A percentile compares a stretch with the other conserved stretches of the same genome.
These are phyloP conservation scores for Diploptera punctata DNA, from an alignment of 2,888 invertebrate genomes.

Conservation along the genomic window DNA sequence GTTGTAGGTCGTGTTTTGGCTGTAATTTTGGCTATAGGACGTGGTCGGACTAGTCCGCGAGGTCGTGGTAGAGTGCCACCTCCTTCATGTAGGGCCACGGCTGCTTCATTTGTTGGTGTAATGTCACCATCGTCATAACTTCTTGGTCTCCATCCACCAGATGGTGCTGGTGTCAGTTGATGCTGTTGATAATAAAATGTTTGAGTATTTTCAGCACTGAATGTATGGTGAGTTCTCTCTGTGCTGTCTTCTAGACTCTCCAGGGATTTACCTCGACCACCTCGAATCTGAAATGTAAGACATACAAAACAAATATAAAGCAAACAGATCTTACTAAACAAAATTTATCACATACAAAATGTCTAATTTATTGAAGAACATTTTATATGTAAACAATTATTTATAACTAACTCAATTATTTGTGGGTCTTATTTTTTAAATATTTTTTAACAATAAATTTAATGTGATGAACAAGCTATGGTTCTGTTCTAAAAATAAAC, in stretches of 20 bases:
- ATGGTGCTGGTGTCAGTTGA: constrained; percentile 55
- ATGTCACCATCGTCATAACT: constrained; percentile 91
- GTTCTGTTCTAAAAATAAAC: too few species aligned
- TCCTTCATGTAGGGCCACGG: constrained; percentile 62
- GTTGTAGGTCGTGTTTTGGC: constrained; percentile 48
- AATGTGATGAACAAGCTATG: too few species aligned
- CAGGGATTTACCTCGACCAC: constrained; percentile 79
- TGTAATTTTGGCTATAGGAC: constrained; percentile 78
- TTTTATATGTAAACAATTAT: too few species aligned
- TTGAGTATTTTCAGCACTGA: constrained; percentile 66
- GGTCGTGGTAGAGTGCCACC: constrained; percentile 89
- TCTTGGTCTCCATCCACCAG: constrained; percentile 66
- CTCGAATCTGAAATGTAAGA: constrained; percentile 74
- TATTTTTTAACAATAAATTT: too few species aligned
- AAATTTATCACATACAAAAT: too few species aligned
- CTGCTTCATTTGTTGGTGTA: constrained; percentile 74
- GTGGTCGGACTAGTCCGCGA: constrained; percentile 77
- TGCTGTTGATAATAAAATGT: constrained; percentile 60
- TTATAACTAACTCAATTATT: too few species aligned
- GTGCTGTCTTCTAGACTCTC: constrained; percentile 79
- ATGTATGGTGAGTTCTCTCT: constrained; percentile 53
- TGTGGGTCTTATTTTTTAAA: too few species aligned
- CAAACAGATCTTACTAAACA: too few species aligned
- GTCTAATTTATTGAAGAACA: too few species aligned
- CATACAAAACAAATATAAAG: too few species aligned